Evolutionary conservation across 2,888 invertebrate genomes (phyloP), one percentile per base, ranked within the genome.

Genomic region (Drosophila borborema): DNA sequence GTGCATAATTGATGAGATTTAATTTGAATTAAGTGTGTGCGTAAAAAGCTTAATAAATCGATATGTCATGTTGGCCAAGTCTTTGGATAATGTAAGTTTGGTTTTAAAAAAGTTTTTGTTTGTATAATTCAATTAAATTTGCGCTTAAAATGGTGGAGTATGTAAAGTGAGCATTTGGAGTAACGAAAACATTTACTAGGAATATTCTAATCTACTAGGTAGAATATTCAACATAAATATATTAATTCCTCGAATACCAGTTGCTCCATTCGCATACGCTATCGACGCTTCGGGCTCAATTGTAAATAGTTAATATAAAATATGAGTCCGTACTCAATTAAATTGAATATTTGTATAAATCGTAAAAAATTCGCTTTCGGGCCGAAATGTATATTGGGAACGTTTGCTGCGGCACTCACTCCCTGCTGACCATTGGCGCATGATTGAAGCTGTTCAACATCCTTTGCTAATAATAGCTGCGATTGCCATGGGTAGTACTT

Each of bases 391-490:
- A 9, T 40, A 16, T 12, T 38, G 31, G 48, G 80, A 80, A 75
- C 49, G 10, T 5, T 14, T 6, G 9, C 14, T 18, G 31, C 34
- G 34, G 31, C 20, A 34, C 31, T n/a, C 34, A 40, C 45, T 59
- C 34, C 28, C 51, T n/a, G 36, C 53, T 69, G 67, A 49, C 82
- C 72, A 82, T 73, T 72, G 64, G 64, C 63, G 70, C 72, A 61
- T 74, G 74, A 83, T 75, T 81, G 81, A 77, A 80, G 82, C 69
- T 60, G 73, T 69, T 71, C 67, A 71, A 69, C 75, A 68, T 74
- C 75, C 77, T 81, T 82, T 75, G 69, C 75, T 80, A 84, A 77
- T 74, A 72, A 61, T 43, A 58, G 53, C 46, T 40, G 34, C 38
- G 43, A 68, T 70, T 74, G 72, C 34, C 46, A 56, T 23, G 46